Evolutionary conservation across 2,888 invertebrate species (phyloP).

Genomic region (Drosophila subquinaria): DNA sequence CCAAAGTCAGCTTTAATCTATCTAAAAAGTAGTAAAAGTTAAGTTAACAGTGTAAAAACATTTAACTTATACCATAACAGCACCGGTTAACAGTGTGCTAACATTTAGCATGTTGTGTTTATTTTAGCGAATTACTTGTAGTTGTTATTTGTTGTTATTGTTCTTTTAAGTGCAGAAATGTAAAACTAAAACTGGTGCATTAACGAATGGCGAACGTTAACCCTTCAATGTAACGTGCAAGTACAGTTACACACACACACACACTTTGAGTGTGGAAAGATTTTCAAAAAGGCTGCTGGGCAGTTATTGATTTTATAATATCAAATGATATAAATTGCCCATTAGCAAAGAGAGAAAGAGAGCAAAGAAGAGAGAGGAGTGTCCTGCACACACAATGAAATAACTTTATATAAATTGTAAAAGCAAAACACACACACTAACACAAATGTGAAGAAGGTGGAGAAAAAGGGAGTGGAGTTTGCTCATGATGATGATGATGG

Average conservation of each 20-base stretch:
- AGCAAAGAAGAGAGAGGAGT: constrained; percentile 14
- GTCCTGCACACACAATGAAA: constrained; percentile 61
- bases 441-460: constrained; percentile 8
- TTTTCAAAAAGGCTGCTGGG: constrained; percentile 53
- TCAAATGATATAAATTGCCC: constrained; percentile 75
- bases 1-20: too few species aligned
- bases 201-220: constrained; percentile 51
- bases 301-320: constrained; percentile 77
- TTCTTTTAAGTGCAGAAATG: constrained; percentile 24
- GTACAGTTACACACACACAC: constrained; percentile 60
- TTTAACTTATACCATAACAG: constrained; percentile 10
- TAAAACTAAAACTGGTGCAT: constrained; percentile 33
- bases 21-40: background rate
- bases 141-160: constrained; percentile 21
- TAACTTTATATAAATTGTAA: constrained; percentile 79
- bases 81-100: constrained; percentile 26
- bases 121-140: constrained; percentile 2
- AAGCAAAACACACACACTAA: constrained; percentile 51
- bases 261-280: constrained; percentile 37
- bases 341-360: constrained; percentile 57
- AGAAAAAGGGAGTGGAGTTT: constrained; percentile 45
- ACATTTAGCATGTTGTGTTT: constrained; percentile 21
- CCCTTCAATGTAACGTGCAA: constrained; percentile 54
- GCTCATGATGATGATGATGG: constrained; percentile 42
- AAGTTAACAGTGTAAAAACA: constrained; percentile 27